These are phyloP conservation scores for Cladopsammia gracilis DNA, from an alignment of 64 coral and sea anemone genomes.

Conservation along the genomic window DNA sequence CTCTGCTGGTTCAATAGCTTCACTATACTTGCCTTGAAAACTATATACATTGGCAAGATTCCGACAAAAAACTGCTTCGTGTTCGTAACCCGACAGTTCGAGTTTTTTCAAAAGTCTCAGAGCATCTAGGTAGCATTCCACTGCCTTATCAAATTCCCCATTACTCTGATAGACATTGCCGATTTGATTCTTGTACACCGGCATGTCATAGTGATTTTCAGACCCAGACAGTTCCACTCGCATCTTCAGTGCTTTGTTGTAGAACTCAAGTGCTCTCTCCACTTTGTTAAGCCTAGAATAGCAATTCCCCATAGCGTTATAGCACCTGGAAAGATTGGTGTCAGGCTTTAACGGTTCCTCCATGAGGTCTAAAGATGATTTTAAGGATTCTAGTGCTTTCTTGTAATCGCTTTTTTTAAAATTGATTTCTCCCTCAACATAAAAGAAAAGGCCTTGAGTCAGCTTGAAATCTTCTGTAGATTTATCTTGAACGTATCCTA, in stretches of 20 bases:
- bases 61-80: constrained; percentile 30
- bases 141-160: not conserved
- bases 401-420: not conserved
- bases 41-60: constrained; percentile 48
- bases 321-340: constrained; percentile 11
- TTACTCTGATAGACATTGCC: not conserved
- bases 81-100: not conserved
- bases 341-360: not conserved
- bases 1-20: constrained; percentile 5
- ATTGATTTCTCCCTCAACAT: constrained; percentile 28
- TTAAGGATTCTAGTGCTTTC: not conserved
- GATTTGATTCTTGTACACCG: constrained; percentile 34
- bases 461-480: not conserved
- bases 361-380: not conserved
- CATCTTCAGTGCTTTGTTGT: constrained; percentile 27
- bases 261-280: not conserved
- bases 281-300: not conserved
- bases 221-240: not conserved
- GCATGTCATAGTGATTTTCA: constrained; percentile 27
- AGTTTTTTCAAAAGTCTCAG: constrained; percentile 28
- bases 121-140: constrained; percentile 44
- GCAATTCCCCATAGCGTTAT: constrained; percentile 63
- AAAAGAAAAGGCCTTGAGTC: constrained; percentile 18
- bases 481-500: constrained; percentile 2
- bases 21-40: not conserved